Conservation (phyloP, 2,113 vertebrate species). For the Zootoca vivipara region DNA sequence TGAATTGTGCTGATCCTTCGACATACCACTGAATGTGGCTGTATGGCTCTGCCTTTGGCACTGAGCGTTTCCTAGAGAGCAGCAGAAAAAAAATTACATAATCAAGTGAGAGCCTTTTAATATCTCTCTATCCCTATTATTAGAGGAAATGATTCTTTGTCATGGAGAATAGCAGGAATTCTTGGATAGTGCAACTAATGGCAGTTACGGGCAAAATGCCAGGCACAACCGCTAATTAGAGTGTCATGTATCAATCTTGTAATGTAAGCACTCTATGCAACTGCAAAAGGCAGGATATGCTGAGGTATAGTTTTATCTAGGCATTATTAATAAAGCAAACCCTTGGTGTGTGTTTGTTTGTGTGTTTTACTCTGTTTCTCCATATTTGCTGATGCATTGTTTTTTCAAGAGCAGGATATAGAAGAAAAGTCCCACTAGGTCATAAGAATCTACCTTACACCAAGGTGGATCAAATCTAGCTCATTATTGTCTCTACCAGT, state of each 20-base stretch:
- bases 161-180: conserved; percentile 30
- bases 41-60: conserved; percentile 9
- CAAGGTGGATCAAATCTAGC: neutral
- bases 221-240: neutral
- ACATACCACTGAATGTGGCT: neutral
- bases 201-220: neutral
- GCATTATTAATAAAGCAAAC: neutral
- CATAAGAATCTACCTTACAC: neutral
- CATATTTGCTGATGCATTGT: conserved; percentile 27
- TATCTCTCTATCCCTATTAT: conserved; percentile 19
- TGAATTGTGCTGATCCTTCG: neutral
- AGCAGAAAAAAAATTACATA: neutral
- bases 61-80: neutral
- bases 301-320: neutral
- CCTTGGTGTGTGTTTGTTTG: no score
- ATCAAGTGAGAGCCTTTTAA: neutral
- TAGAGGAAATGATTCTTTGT: neutral
- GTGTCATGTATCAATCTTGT: neutral
- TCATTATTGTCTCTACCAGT: neutral
- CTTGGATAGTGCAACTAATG: conserved; percentile 38
- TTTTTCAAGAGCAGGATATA: neutral
- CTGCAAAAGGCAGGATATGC: neutral
- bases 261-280: neutral
- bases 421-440: neutral
- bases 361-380: neutral